A percentile compares a stretch with the other conserved stretches of the same genome.
Conservation (phyloP, 2,113 vertebrate genomes). For the Fulica atra region DNA sequence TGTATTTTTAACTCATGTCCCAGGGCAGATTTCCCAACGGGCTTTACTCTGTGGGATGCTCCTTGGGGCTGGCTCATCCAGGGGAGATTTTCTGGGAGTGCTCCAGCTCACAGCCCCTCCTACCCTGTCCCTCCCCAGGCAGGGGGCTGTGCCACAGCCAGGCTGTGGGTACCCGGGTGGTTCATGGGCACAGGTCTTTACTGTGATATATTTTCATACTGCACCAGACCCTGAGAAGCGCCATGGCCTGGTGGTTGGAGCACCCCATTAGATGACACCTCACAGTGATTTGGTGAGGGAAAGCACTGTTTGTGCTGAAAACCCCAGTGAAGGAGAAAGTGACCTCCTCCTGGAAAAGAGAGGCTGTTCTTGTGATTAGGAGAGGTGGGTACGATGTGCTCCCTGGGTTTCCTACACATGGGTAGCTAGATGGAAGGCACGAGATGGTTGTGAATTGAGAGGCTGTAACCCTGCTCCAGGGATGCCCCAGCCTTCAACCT, state of each 20-base stretch:
- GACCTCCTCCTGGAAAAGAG: background rate
- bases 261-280: background rate
- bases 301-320: background rate
- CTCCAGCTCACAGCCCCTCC: background rate
- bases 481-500: background rate
- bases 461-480: background rate
- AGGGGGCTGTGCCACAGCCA: background rate
- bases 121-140: background rate
- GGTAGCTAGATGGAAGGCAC: background rate
- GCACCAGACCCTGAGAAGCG: background rate
- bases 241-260: background rate
- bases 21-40: background rate
- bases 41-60: background rate
- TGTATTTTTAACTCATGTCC: background rate
- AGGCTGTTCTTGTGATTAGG: background rate
- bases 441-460: background rate
- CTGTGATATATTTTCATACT: background rate
- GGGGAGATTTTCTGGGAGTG: background rate
- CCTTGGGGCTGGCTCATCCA: background rate
- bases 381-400: background rate
- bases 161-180: accelerated
- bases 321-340: background rate
- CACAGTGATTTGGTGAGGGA: background rate
- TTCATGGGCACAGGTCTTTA: background rate
- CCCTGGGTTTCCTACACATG: background rate